Evolutionary conservation across 2,797 vertebrate species (phyloP).

Genomic region (Rhodeus uyekii): DNA sequence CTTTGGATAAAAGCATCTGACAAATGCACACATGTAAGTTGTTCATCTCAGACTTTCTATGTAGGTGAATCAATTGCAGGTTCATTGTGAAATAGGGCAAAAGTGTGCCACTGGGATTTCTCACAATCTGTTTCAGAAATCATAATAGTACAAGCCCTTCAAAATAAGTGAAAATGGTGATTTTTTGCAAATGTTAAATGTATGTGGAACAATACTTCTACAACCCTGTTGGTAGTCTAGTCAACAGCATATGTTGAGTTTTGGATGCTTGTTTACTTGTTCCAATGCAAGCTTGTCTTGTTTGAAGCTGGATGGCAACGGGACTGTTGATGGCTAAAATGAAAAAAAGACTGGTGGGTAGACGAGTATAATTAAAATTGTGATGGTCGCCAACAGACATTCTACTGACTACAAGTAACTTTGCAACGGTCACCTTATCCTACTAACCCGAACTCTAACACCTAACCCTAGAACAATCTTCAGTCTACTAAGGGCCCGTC

Average conservation of each 20-base stretch:
- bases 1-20: not conserved
- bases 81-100: constrained; percentile 28
- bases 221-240: not conserved
- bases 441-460: too few species aligned
- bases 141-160: not conserved
- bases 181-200: not conserved
- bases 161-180: not conserved
- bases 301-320: not conserved
- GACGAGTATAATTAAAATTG: not conserved
- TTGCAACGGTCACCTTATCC: too few species aligned
- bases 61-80: constrained; percentile 27
- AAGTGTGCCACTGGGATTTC: constrained; percentile 5
- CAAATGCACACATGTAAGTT: constrained; percentile 4
- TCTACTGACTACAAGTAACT: not conserved
- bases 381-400: not conserved
- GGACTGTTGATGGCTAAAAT: not conserved
- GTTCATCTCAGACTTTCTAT: constrained; percentile 5
- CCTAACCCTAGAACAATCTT: too few species aligned
- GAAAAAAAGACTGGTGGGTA: too few species aligned
- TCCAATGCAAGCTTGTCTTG: not conserved
- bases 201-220: not conserved
- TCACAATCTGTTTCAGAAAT: constrained; percentile 28
- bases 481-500: too few species aligned
- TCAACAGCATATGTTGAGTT: not conserved
- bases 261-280: not conserved